Base-by-base conservation (phyloP, 2,888 invertebrate species). In the Leucozona laternaria region DNA sequence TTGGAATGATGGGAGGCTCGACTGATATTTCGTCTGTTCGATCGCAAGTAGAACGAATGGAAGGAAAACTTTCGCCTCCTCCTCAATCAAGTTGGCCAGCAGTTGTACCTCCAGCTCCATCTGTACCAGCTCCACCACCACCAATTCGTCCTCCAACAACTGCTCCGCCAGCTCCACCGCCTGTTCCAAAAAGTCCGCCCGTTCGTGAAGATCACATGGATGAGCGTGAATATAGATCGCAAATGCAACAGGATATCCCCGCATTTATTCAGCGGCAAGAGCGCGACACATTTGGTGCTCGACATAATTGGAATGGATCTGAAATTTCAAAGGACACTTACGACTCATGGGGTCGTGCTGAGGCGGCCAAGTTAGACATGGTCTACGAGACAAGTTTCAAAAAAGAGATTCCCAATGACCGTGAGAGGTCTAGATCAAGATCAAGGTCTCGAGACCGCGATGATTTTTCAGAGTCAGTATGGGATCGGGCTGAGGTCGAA, bases 231-330 rank as follows among this genome's bases (percentile, higher is more conserved):
- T 95, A 95, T 6, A 89, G 90, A 17, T 77, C 78, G 11, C 89
- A 90, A 70, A 79, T 72, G 22, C 89, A 89, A 17, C 91, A 92
- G 86, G 93, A 93, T 75, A 90, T 93, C 64, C 93, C 94, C 89
- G 92, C 92, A 5, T 96, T 96, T 89, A 95, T 96, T 88, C 95
- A 95, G 84, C 93, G 96, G 2, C 95, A 96, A 88, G 96, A 96
- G 89, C 93, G 95, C 31, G 96, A 96, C 89, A 96, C 96, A 0
- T 96, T 96, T 88, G 96, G 96, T 0, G 96, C 96, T 0, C 95
- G 96, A 78, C 95, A 96, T 89, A 95, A 95, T 89, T 93, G 94
- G 90, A 93, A 93, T 70, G 90, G 90, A 5, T 89, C 91, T 1
- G 92, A 93, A 60, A 89, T 90, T 17, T 89, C 89, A 1, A 91